A percentile compares a stretch with the other conserved stretches of the same genome.
These are phyloP conservation scores for Leptestheria dahalacensis DNA, from an alignment of 1,140 invertebrate species.

Conservation along the genomic window DNA sequence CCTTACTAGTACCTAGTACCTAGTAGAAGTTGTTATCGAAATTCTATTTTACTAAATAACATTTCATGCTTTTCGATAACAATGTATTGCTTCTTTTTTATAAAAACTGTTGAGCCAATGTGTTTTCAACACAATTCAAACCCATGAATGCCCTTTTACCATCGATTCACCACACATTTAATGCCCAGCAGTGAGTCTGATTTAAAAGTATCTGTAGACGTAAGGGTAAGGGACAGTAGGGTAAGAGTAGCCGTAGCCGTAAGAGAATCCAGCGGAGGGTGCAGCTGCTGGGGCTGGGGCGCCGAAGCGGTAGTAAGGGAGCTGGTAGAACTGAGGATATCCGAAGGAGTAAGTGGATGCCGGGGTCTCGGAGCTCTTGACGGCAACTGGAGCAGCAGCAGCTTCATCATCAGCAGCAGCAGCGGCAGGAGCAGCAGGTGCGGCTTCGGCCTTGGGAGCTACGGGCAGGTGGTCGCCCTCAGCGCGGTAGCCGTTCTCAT, in stretches of 20 bases:
- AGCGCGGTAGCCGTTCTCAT: slow-evolving; percentile 12
- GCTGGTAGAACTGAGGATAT: background rate
- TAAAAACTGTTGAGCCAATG: too few relatives aligned
- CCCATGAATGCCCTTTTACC: too few relatives aligned
- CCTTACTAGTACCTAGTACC: too few relatives aligned
- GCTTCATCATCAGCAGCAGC: slow-evolving; percentile 1
- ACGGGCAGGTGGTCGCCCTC: slow-evolving; percentile 13
- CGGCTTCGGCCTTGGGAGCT: slow-evolving; percentile 4
- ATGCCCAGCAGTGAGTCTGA: too few relatives aligned
- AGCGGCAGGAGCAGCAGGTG: background rate
- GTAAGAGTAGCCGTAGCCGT: background rate
- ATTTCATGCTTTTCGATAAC: too few relatives aligned
- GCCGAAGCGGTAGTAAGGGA: background rate
- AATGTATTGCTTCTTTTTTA: too few relatives aligned
- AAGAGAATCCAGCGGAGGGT: background rate
- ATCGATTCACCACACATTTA: too few relatives aligned
- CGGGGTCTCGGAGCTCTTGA: background rate
- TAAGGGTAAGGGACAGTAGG: too few relatives aligned
- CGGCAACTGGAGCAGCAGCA: background rate
- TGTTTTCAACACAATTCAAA: too few relatives aligned
- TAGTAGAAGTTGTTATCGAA: too few relatives aligned
- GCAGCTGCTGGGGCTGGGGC: too few relatives aligned
- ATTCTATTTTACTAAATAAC: too few relatives aligned
- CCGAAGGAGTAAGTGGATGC: background rate
- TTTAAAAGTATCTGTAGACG: background rate